Percentiles rank a stretch among this genome's conserved stretches.
Evolutionary conservation across 2,888 invertebrate genomes (phyloP).

Genomic region (Andrena camellia): DNA sequence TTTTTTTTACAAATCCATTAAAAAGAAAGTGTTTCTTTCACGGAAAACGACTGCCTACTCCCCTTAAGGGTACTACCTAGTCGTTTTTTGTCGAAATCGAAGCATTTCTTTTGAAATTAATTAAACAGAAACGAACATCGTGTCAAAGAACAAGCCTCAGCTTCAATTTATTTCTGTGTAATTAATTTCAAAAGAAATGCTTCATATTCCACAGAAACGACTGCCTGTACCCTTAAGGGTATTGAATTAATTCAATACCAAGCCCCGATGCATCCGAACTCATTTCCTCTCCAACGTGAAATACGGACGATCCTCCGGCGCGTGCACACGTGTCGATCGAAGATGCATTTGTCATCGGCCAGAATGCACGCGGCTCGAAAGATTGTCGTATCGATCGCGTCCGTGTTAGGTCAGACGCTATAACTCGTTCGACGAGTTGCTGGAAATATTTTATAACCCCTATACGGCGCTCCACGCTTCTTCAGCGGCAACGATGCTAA

Average conservation of each 20-base stretch:
- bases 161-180: too few species aligned
- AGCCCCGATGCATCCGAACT: constrained; percentile 7
- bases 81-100: too few species aligned
- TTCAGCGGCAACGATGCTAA: neutral
- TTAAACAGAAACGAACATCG: too few species aligned
- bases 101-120: too few species aligned
- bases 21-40: too few species aligned
- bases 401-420: neutral
- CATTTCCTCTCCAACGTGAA: constrained; percentile 30
- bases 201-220: too few species aligned
- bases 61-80: too few species aligned
- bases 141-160: too few species aligned
- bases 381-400: constrained; percentile 13
- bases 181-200: too few species aligned
- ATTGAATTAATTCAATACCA: constrained; percentile 39
- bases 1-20: too few species aligned
- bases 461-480: neutral
- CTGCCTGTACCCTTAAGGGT: neutral
- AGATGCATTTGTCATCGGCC: constrained; percentile 9
- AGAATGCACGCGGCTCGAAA: constrained; percentile 1
- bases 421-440: neutral
- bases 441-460: constrained; percentile 1
- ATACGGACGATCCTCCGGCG: constrained; percentile 8
- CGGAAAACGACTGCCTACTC: too few species aligned
- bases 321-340: neutral